A percentile compares a stretch with the other conserved stretches of the same genome.
Evolutionary conservation across 2,113 vertebrate species (phyloP).

Genomic region (Crotophaga sulcirostris): DNA sequence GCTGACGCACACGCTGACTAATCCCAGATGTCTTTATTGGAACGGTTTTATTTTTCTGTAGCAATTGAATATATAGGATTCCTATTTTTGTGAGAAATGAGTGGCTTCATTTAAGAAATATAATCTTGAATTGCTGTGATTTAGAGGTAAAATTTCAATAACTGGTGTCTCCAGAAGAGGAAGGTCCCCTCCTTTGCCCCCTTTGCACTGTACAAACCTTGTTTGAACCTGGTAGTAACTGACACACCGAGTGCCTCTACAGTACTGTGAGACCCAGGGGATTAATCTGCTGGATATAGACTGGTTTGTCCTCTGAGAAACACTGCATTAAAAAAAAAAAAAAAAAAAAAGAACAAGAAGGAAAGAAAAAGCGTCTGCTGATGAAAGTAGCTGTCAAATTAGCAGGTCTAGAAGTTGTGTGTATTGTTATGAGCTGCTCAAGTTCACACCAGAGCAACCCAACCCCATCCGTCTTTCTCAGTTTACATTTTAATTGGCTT

Average conservation of each 20-base stretch:
- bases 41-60: neutral
- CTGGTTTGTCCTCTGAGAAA: constrained; percentile 63
- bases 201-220: neutral
- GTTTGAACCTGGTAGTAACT: neutral
- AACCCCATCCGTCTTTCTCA: constrained; percentile 84
- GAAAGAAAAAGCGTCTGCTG: constrained; percentile 53
- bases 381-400: constrained; percentile 85
- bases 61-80: rapidly evolving
- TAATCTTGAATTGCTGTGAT: neutral
- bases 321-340: constrained; percentile 16
- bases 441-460: constrained; percentile 82
- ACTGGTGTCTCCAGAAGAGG: constrained; percentile 1
- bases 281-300: constrained; percentile 49
- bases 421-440: constrained; percentile 80
- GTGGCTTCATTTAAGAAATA: neutral
- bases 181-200: neutral
- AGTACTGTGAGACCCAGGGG: constrained; percentile 5
- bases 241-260: neutral
- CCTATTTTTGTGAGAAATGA: neutral
- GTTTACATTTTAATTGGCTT: constrained; percentile 90
- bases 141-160: neutral
- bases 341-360: neutral
- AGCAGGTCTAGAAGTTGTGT: constrained; percentile 80
- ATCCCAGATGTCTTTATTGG: neutral
- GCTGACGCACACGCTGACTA: neutral